A percentile compares a stretch with the other conserved stretches of the same genome.
phyloP scores from a whole-genome alignment of 2,113 vertebrate species.

The Girardinichthys multiradiatus region DNA sequence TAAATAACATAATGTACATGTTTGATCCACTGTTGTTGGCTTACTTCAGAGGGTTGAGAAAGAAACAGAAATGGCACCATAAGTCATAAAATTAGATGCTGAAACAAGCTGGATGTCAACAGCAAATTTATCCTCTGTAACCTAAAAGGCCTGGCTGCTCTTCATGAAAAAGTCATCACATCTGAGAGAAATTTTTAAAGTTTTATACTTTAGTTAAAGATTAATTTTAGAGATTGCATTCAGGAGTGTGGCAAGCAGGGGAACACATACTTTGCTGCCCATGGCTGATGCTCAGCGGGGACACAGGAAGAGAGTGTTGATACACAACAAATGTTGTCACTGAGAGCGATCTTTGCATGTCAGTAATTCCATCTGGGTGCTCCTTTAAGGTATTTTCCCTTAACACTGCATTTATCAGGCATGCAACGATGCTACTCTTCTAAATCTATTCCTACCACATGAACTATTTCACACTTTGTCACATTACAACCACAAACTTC shows the following conservation, averaged over 20 bases:
- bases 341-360: conserved; percentile 52
- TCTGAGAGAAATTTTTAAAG: conserved; percentile 61
- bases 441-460: neutral
- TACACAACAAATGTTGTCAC: conserved; percentile 59
- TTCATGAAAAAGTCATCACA: conserved; percentile 74
- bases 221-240: conserved; percentile 59
- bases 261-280: conserved; percentile 12
- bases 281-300: conserved; percentile 47
- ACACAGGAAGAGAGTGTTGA: conserved; percentile 27
- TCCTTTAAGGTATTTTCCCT: conserved; percentile 53
- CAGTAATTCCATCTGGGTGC: conserved; percentile 32
- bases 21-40: conserved; percentile 4
- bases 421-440: neutral
- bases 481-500: neutral
- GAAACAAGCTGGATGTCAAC: conserved; percentile 29
- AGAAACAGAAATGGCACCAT: neutral
- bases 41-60: conserved; percentile 1
- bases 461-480: neutral
- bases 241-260: neutral
- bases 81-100: neutral
- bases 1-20: conserved; percentile 6
- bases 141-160: conserved; percentile 51
- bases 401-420: neutral
- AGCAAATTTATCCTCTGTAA: conserved; percentile 51
- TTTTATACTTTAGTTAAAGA: conserved; percentile 72